phyloP scores from a whole-genome alignment of 2,888 invertebrate genomes.

The Hemicrepidius hirtus region DNA sequence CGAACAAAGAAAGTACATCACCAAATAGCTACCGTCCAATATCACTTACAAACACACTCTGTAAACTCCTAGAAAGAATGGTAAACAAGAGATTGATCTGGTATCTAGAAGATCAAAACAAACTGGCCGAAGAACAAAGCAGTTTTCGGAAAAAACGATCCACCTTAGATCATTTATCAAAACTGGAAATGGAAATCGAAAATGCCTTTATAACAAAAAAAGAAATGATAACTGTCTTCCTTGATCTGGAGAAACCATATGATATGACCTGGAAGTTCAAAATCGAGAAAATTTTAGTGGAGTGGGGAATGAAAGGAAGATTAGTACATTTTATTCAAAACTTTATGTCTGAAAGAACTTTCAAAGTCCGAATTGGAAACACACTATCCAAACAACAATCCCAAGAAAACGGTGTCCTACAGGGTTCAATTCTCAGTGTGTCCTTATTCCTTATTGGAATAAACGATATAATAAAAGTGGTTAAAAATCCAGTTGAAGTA shows the following conservation, averaged over 20 bases:
- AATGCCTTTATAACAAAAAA: neutral
- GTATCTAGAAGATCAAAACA: constrained; percentile 10
- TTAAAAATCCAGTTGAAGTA: no score
- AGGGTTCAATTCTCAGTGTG: no score
- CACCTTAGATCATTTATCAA: neutral
- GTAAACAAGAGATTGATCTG: neutral
- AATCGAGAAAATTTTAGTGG: no score
- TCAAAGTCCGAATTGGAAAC: neutral
- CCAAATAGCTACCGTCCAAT: neutral
- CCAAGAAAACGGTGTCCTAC: no score
- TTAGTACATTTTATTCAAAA: neutral
- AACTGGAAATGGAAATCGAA: neutral
- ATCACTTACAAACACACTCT: neutral
- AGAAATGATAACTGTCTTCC: neutral
- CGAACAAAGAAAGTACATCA: neutral
- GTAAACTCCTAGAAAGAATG: constrained; percentile 10
- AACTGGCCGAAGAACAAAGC: neutral
- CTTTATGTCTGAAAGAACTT: neutral
- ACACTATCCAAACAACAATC: constrained; percentile 1
- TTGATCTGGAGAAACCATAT: neutral
- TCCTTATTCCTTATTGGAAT: no score
- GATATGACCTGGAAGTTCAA: no score
- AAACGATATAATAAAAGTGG: no score
- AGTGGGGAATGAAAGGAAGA: no score
- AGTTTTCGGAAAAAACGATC: constrained; percentile 3